These are phyloP conservation scores for Caenorhabditis uteleia DNA, from an alignment of 2,888 invertebrate species.

Conservation along the genomic window DNA sequence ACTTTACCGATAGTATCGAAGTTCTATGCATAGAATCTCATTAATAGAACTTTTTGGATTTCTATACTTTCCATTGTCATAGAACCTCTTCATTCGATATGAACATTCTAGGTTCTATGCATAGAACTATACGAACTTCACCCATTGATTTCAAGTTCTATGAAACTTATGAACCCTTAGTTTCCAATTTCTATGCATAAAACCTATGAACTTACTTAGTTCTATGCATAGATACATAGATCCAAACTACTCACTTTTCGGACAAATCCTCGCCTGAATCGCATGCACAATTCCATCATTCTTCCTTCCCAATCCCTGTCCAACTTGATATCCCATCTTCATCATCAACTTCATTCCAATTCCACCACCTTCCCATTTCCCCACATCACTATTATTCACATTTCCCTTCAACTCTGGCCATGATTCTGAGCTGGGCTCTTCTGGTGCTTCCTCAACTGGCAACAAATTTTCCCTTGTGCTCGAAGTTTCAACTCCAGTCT, in stretches of 20 bases:
- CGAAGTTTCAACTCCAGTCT: conserved; percentile 35
- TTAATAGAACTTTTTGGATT: too few species aligned
- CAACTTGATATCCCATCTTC: conserved; percentile 55
- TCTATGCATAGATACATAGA: too few species aligned
- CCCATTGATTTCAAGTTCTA: too few species aligned
- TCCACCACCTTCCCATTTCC: conserved; percentile 51
- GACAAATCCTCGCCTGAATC: conserved; percentile 46
- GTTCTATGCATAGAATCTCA: too few species aligned
- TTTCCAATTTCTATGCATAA: too few species aligned
- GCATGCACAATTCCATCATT: conserved; percentile 58
- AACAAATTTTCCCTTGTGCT: conserved; percentile 20
- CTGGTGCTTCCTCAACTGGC: conserved; percentile 27
- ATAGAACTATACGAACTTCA: too few species aligned
- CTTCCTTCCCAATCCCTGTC: conserved; percentile 51
- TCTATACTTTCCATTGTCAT: too few species aligned
- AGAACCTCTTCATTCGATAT: too few species aligned
- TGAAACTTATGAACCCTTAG: too few species aligned
- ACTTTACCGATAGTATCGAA: too few species aligned
- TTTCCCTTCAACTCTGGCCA: conserved; percentile 36
- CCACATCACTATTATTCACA: conserved; percentile 37
- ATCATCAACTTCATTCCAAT: conserved; percentile 53
- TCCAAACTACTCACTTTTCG: conserved; percentile 47
- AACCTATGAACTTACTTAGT: too few species aligned
- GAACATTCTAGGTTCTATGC: too few species aligned
- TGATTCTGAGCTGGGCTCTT: conserved; percentile 9